Base-by-base conservation (phyloP, 2,888 invertebrate genomes). In the Drosophila gaucha region DNA sequence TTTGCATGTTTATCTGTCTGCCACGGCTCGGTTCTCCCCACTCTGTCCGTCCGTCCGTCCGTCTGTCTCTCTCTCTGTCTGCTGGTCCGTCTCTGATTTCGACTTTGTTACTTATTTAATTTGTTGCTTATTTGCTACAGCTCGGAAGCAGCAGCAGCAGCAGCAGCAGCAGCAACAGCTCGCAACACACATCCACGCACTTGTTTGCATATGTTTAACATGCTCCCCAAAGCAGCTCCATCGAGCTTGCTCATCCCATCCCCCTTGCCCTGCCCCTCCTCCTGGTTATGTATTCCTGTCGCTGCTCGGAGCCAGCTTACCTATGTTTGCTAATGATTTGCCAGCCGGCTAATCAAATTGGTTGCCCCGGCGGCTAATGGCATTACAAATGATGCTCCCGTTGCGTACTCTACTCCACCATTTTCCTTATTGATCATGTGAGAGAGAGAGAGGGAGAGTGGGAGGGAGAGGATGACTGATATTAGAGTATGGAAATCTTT, bases 201-300 rank as follows among this genome's bases (percentile, higher is more conserved):
- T 87, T 80, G 80, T 86, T 87, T 87, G 87, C 80, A 82, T 82
- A 87, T 82, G 80, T 82, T 86, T 74, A 84, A 86, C 87, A 80
- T 77, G 80, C 44, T 66, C 44, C 41, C 41, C 59, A 14, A 10
- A 51, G 65, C 31, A 62, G 50, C 64, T 46, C 51, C 51, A 24
- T 24, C 22, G n/a, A 18, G 46, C 24, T 31, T 14, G 16, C 3
- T 5, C 9, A 8, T 16, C 18, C 44, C 35, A 28, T 16, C 24
- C n/a, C 38, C 9, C 9, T n/a, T 24, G 16, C 18, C 16, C 35
- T 2, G 2, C 16, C 6, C 16, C 35, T n/a, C 44, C 18, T 6
- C 38, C 12, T 36, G 38, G 6, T 36, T 36, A 16, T 26, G 20
- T 38, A 14, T 16, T 44, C 6, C 18, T 35, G 43, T 16, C 30